These are phyloP conservation scores for Caenorhabditis sp. DNA, from an alignment of 2,888 invertebrate genomes.

Conservation along the genomic window DNA sequence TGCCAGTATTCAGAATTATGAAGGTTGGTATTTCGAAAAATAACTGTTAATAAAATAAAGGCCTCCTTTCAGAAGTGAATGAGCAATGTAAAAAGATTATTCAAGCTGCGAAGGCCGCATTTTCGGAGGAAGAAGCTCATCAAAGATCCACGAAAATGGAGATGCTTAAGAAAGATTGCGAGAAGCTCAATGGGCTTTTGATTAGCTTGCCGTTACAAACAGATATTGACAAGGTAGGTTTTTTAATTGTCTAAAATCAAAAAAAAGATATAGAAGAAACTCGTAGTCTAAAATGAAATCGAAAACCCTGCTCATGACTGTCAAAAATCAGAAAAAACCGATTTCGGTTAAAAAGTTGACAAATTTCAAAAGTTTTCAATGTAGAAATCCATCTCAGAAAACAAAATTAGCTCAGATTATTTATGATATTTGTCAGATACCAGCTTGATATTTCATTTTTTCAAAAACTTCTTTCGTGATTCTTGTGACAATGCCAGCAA, in stretches of 20 bases:
- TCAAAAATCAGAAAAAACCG: too few species aligned
- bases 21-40: conserved; percentile 46
- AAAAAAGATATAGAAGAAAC: neutral
- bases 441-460: too few species aligned
- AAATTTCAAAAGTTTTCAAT: too few species aligned
- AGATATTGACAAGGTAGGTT: conserved; percentile 56
- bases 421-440: too few species aligned
- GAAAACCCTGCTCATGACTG: too few species aligned
- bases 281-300: neutral
- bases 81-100: conserved; percentile 60
- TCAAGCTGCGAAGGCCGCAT: conserved; percentile 34
- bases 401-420: too few species aligned
- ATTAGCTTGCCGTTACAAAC: conserved; percentile 55
- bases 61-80: conserved; percentile 55
- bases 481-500: too few species aligned
- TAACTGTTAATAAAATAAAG: neutral
- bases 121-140: conserved; percentile 10
- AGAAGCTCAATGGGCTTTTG: conserved; percentile 48
- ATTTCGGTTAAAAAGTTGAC: too few species aligned
- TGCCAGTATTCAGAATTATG: conserved; percentile 73
- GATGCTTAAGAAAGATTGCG: conserved; percentile 40
- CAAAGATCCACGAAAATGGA: conserved; percentile 17
- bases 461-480: too few species aligned
- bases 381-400: too few species aligned
- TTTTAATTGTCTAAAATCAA: neutral